Evolutionary conservation across 1,140 invertebrate genomes (phyloP).

Genomic region (Copidosoma floridanum): DNA sequence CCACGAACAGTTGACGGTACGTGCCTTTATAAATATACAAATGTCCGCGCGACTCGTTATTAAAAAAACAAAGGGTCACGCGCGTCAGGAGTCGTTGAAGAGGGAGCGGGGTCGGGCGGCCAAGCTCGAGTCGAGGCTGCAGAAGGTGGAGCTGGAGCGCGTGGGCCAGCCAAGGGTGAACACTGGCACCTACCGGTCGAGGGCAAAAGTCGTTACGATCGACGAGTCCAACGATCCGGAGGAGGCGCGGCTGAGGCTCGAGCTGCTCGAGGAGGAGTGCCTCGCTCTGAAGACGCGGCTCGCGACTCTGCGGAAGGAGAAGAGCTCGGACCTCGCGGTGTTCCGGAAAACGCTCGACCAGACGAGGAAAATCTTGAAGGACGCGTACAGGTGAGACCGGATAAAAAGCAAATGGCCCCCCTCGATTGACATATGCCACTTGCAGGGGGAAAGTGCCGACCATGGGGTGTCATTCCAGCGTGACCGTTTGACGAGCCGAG

Average conservation of each 20-base stretch:
- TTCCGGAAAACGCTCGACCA: constrained; percentile 46
- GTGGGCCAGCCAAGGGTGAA: constrained; percentile 31
- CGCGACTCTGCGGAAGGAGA: constrained; percentile 45
- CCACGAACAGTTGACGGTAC: constrained; percentile 34
- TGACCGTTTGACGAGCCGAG: not conserved
- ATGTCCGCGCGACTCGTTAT: too few species aligned
- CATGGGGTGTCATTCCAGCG: not conserved
- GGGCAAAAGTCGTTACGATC: constrained; percentile 1
- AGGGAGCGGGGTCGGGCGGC: constrained; percentile 41
- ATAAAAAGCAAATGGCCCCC: not conserved
- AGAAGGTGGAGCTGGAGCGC: constrained; percentile 44
- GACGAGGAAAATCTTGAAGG: constrained; percentile 39
- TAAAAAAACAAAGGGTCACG: too few species aligned
- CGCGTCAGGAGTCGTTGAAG: constrained; percentile 39
- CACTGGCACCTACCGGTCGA: constrained; percentile 35
- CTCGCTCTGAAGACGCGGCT: constrained; percentile 47
- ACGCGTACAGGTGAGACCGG: constrained; percentile 35
- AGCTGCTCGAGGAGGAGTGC: constrained; percentile 51
- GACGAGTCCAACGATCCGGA: constrained; percentile 23
- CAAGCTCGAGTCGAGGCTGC: constrained; percentile 46
- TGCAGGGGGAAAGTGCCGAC: constrained; percentile 11
- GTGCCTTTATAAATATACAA: not conserved
- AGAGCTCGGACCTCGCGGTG: constrained; percentile 39
- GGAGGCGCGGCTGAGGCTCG: constrained; percentile 37
- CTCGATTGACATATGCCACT: too few species aligned